These are phyloP conservation scores for Distichodus sexfasciatus DNA, from an alignment of 2,797 vertebrate genomes.

Conservation along the genomic window DNA sequence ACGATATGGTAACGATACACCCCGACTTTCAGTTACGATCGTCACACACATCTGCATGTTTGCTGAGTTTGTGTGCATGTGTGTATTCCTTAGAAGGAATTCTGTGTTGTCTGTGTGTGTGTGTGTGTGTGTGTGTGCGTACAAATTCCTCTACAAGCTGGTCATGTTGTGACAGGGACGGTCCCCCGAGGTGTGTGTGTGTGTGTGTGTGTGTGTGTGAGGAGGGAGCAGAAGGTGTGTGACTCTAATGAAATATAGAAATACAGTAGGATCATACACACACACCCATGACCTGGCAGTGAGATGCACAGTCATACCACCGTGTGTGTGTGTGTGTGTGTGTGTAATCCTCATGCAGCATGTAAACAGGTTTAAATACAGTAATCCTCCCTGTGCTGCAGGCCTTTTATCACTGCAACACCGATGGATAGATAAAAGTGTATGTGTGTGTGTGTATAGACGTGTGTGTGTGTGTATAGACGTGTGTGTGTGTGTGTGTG, in stretches of 20 bases:
- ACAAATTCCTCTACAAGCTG: constrained; percentile 59
- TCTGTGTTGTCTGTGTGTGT: constrained; percentile 50
- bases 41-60: neutral
- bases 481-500: neutral
- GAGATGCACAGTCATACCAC: neutral
- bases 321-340: neutral
- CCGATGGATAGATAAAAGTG: neutral
- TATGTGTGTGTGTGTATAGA: constrained; percentile 9
- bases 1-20: neutral
- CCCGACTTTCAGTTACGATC: neutral
- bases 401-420: neutral
- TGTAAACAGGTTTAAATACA: constrained; percentile 16
- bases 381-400: constrained; percentile 5
- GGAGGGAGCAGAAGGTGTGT: neutral
- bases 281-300: neutral
- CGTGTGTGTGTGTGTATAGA: constrained; percentile 9
- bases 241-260: neutral
- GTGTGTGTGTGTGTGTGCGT: constrained; percentile 25
- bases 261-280: constrained; percentile 5
- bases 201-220: neutral
- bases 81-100: constrained; percentile 35
- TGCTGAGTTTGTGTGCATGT: constrained; percentile 26
- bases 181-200: constrained; percentile 28
- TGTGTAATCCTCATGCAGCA: neutral
- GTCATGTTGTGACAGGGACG: constrained; percentile 67